These are phyloP conservation scores for Drosophila insularis DNA, from an alignment of 1,140 invertebrate genomes.

Conservation along the genomic window DNA sequence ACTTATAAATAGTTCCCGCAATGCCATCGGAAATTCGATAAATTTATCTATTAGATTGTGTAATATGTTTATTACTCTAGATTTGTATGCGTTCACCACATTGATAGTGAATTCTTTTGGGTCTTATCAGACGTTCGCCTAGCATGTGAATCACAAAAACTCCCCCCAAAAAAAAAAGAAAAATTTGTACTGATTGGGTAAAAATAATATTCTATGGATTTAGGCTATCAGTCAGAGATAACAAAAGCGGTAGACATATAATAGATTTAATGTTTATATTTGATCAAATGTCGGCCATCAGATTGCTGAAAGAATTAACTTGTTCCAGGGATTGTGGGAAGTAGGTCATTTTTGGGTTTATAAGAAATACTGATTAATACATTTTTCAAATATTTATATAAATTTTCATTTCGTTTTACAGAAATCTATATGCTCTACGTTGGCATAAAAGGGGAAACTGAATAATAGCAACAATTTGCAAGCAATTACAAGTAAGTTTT, in stretches of 20 bases:
- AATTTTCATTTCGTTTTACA: slow-evolving; percentile 33
- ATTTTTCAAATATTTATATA: slow-evolving; percentile 16
- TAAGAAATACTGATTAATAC: slow-evolving; percentile 8
- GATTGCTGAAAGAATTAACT: slow-evolving; percentile 15
- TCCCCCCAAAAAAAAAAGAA: slow-evolving; percentile 25
- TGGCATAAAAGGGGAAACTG: slow-evolving; percentile 53
- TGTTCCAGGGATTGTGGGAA: slow-evolving; percentile 27
- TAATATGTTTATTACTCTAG: not conserved
- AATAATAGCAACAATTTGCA: not conserved
- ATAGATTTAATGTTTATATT: slow-evolving; percentile 7
- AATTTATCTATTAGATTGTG: slow-evolving; percentile 5
- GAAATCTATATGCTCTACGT: slow-evolving; percentile 44
- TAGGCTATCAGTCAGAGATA: slow-evolving; percentile 46
- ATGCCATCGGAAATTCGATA: not conserved
- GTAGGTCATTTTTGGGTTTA: slow-evolving; percentile 17
- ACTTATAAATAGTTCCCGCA: not conserved
- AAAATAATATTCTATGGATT: slow-evolving; percentile 31
- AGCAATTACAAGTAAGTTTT: slow-evolving; percentile 42
- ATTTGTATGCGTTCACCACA: not conserved
- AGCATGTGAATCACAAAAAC: slow-evolving; percentile 36
- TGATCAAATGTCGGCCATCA: slow-evolving; percentile 1
- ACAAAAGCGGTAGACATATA: slow-evolving; percentile 10
- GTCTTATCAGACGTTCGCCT: slow-evolving; percentile 13
- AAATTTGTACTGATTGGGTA: slow-evolving; percentile 24
- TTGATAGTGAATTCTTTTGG: slow-evolving; percentile 17